Percentiles rank a stretch among this genome's conserved stretches.
Conservation (phyloP, 2,888 invertebrate genomes). For the Diabrotica balteata region DNA sequence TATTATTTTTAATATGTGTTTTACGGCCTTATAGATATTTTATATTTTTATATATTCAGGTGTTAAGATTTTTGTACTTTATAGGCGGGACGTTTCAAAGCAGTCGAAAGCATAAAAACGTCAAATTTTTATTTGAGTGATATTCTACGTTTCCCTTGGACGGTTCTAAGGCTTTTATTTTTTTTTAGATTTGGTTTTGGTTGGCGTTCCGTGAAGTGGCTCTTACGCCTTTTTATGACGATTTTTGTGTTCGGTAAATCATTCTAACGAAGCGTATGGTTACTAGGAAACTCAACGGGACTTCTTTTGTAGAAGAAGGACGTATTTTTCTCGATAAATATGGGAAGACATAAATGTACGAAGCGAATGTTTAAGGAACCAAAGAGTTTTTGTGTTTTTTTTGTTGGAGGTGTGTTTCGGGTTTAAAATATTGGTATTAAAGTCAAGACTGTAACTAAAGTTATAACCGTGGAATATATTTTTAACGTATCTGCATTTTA, state of each 20-base stretch:
- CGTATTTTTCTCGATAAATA: conserved; percentile 18
- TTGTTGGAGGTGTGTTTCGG: too few relatives aligned
- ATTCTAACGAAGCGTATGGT: conserved; percentile 27
- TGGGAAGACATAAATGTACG: conserved; percentile 14
- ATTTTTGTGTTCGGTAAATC: conserved; percentile 32
- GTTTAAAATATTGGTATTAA: background rate
- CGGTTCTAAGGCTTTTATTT: conserved; percentile 8
- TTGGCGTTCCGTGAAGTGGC: conserved; percentile 35
- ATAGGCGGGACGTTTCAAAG: conserved; percentile 49
- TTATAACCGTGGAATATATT: background rate
- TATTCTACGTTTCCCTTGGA: conserved; percentile 29
- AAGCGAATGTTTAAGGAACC: conserved; percentile 1
- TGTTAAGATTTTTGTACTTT: conserved; percentile 59
- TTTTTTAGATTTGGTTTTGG: conserved; percentile 17
- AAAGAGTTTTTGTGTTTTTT: too few relatives aligned
- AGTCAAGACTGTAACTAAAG: background rate
- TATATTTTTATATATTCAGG: conserved; percentile 62
- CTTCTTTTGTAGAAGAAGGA: conserved; percentile 3
- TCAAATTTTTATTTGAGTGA: conserved; percentile 53
- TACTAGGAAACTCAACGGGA: conserved; percentile 28
- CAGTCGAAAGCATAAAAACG: conserved; percentile 55
- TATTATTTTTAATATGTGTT: conserved; percentile 63
- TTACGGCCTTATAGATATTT: conserved; percentile 63
- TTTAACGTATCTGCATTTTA: too few relatives aligned
- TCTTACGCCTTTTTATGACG: conserved; percentile 33